Evolutionary conservation across 1,140 invertebrate genomes (phyloP).

Genomic region (Drosophila tani): DNA sequence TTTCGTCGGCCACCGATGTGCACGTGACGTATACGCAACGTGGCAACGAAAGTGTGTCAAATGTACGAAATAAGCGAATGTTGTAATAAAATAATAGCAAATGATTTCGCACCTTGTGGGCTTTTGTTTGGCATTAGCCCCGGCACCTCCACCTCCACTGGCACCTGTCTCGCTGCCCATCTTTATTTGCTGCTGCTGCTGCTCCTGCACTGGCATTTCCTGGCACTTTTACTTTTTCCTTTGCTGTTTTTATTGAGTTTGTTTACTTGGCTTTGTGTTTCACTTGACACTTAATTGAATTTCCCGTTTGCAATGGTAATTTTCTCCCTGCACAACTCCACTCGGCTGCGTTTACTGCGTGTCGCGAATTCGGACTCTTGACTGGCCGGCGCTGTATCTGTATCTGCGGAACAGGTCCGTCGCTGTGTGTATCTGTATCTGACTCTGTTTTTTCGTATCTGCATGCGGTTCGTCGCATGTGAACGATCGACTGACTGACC

Average conservation of each 20-base stretch:
- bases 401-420: constrained; percentile 18
- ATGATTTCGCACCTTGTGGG: constrained; percentile 61
- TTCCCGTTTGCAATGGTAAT: constrained; percentile 42
- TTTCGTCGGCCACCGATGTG: neutral
- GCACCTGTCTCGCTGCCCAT: constrained; percentile 23
- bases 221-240: constrained; percentile 30
- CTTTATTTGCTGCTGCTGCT: constrained; percentile 13
- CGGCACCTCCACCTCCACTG: constrained; percentile 16
- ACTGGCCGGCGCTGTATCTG: constrained; percentile 35
- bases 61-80: constrained; percentile 30
- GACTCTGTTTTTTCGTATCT: constrained; percentile 42
- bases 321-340: constrained; percentile 29
- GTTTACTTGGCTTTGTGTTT: neutral
- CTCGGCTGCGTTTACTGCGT: constrained; percentile 17
- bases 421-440: constrained; percentile 17
- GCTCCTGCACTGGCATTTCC: constrained; percentile 49
- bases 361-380: constrained; percentile 35
- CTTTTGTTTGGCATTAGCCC: constrained; percentile 39
- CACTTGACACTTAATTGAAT: constrained; percentile 31
- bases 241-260: too few relatives aligned
- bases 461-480: constrained; percentile 46
- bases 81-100: constrained; percentile 33
- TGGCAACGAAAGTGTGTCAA: constrained; percentile 66
- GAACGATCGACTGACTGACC: constrained; percentile 44
- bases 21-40: constrained; percentile 77